Evolutionary conservation across 1,140 invertebrate species (phyloP), one percentile per base, ranked within the genome.

Genomic region (Melanaphis sacchari): DNA sequence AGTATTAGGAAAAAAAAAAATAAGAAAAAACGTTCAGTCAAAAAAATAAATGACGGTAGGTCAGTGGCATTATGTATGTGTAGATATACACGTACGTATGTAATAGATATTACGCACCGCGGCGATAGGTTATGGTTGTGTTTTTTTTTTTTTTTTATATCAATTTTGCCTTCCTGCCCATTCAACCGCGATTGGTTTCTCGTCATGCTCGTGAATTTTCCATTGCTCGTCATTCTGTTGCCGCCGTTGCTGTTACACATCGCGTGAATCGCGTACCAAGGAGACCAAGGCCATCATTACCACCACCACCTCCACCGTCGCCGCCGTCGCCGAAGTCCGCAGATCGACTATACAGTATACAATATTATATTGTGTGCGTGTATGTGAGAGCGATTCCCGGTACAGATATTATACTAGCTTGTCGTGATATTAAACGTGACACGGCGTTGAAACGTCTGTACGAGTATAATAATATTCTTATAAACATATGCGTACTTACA

Each of bases 181-280:
- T 89, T 89, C 87, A 89, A 36, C 66, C 76, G 76, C 66, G 66
- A 54, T 85, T 21, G 81, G 66, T 93, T 54, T 85, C 81, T 43
- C 91, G 81, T 93, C 91, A 93, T 40, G 91, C 91, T 84, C 36
- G 81, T 93, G 81, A 85, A 85, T 85, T 93, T 93, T 92, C n/a
- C 91, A 93, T 54, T 85, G 38, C 76, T 85, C 91, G 91, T 93
- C 90, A 91, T 91, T 31, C 54, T 31, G 8, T 26, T 40, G 4
- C 21, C 9, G 15, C 31, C 59, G 59, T 18, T 76, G 59, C 26
- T 49, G 41, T 89, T 90, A 59, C 36, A 90, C 90, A 91, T 49
- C 87, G n/a, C 43, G 87, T 36, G 85, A 88, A 88, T 88, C n/a
- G 43, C 43, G 85, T 36, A 59, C 41, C n/a, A 43, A 46, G 24